Conservation (phyloP, 2,113 vertebrate species). For the Osmerus eperlanus region DNA sequence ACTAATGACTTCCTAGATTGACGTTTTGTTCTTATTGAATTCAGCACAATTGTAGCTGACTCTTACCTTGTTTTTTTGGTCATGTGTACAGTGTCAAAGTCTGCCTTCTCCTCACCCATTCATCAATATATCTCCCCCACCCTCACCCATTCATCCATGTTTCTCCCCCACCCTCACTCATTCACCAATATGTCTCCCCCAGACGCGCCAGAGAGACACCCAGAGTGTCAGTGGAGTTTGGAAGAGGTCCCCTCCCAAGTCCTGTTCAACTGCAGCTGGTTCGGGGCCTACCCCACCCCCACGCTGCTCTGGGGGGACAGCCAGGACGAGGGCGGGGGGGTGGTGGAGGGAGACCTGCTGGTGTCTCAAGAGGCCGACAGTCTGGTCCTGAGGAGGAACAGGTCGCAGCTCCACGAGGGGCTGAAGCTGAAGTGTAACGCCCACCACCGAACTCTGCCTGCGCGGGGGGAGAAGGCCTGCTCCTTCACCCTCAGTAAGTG, state of each 20-base stretch:
- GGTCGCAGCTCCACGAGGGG: constrained; percentile 64
- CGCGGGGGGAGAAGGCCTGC: constrained; percentile 57
- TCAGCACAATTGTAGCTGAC: too few relatives aligned
- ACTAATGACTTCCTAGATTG: too few relatives aligned
- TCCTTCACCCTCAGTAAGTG: constrained; percentile 80
- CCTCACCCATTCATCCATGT: too few relatives aligned
- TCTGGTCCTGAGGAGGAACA: constrained; percentile 69
- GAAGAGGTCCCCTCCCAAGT: constrained; percentile 31
- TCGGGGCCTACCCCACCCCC: constrained; percentile 78
- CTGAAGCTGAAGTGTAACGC: constrained; percentile 76
- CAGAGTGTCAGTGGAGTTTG: constrained; percentile 69
- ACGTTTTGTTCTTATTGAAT: too few relatives aligned
- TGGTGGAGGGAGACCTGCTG: background rate
- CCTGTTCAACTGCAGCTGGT: constrained; percentile 82
- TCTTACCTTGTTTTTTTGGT: too few relatives aligned
- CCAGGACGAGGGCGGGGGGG: background rate
- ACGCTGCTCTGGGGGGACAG: constrained; percentile 74
- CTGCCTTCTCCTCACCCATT: too few relatives aligned
- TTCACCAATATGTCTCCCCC: background rate
- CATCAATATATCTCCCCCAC: too few relatives aligned
- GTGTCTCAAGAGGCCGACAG: constrained; percentile 34
- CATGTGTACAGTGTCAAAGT: too few relatives aligned
- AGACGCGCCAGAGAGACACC: constrained; percentile 73
- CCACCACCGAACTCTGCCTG: constrained; percentile 49
- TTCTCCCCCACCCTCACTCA: background rate